phyloP scores from a whole-genome alignment of 2,797 vertebrate species.

The Hypotaenidia philippensis region DNA sequence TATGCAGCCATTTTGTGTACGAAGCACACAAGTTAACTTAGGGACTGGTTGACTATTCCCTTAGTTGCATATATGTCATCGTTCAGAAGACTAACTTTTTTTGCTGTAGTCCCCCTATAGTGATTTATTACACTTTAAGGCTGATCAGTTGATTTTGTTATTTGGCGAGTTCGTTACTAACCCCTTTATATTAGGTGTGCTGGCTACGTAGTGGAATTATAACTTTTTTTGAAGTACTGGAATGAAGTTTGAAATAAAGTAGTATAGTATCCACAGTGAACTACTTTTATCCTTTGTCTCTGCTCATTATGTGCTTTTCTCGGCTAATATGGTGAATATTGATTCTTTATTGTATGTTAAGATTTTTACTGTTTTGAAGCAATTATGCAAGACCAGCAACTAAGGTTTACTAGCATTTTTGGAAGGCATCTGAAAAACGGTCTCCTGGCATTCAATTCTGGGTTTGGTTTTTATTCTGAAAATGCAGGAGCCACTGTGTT shows the following conservation, averaged over 20 bases:
- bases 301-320: background rate
- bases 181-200: background rate
- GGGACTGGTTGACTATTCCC: background rate
- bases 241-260: background rate
- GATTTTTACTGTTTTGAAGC: background rate
- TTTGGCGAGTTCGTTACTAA: background rate
- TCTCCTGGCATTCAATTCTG: accelerated
- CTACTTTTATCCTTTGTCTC: background rate
- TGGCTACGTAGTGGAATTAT: background rate
- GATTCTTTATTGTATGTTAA: background rate
- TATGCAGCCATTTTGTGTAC: background rate
- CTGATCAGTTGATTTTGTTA: background rate
- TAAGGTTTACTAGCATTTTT: background rate
- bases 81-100: background rate
- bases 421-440: background rate
- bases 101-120: background rate
- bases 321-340: background rate
- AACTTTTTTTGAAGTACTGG: background rate
- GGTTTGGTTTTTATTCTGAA: background rate
- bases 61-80: background rate
- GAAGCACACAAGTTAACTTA: background rate
- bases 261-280: accelerated
- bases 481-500: background rate
- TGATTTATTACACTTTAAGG: background rate
- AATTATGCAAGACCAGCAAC: background rate